phyloP scores from a whole-genome alignment of 2,113 vertebrate genomes.

The Lagopus muta region DNA sequence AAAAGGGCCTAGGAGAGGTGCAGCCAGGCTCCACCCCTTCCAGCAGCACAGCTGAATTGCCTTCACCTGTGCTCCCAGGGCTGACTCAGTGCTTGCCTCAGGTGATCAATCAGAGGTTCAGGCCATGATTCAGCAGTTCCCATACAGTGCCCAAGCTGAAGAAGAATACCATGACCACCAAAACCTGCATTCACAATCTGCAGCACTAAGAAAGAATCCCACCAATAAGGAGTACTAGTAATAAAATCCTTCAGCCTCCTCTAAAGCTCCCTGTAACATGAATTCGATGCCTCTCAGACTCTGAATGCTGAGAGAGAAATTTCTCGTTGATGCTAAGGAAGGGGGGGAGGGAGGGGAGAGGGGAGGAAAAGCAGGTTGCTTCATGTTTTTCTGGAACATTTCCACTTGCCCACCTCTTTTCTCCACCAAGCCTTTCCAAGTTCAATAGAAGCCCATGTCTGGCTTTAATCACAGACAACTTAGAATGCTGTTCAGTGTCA shows the following conservation, averaged over 20 bases:
- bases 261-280: not conserved
- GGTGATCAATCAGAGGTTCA: too few relatives aligned
- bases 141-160: not conserved
- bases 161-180: not conserved
- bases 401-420: constrained; percentile 19
- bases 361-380: not conserved
- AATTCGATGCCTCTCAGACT: not conserved
- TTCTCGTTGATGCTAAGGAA: not conserved
- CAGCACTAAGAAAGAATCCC: not conserved
- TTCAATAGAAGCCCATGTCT: not conserved
- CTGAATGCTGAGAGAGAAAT: not conserved
- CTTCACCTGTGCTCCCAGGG: too few relatives aligned
- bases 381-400: constrained; percentile 39
- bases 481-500: not conserved
- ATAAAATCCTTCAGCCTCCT: not conserved
- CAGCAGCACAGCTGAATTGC: too few relatives aligned
- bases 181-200: not conserved
- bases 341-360: too few relatives aligned
- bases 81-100: too few relatives aligned
- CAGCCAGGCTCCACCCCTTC: too few relatives aligned
- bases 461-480: not conserved
- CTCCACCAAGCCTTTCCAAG: not conserved
- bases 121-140: too few relatives aligned
- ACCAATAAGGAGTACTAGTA: not conserved
- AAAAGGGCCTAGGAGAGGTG: too few relatives aligned